Base-by-base conservation (phyloP, 2,797 vertebrate genomes). In the Coilia nasus region DNA sequence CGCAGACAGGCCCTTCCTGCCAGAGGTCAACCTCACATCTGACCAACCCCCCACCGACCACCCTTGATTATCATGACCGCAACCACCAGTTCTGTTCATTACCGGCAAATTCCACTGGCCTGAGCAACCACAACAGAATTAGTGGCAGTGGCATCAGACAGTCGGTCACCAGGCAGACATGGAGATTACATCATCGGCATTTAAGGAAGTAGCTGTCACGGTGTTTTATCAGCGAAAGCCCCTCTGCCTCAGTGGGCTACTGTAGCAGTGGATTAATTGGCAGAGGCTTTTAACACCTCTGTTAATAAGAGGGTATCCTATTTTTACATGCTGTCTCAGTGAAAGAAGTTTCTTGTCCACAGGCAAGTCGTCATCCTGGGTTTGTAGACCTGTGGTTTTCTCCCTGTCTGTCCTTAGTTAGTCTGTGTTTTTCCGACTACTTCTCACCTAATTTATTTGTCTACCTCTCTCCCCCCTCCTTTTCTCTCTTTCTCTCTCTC, bases 241-340 rank as follows among this genome's bases (percentile, higher is more conserved):
- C 31, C 2, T 11, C 14, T 78, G 71, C 35, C 31, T 41, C 31
- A 78, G 7, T 31, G 64, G 71, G 35, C 71, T 44, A 44, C 71
- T 78, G 71, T 21, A n/a, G 31, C 19, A 44, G 31, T 78, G 35
- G 71, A 78, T 44, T 78, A 78, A 78, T 78, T 17, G 35, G 71
- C 6, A 78, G 3, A 15, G 0, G 81, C 56, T 59, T 54, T 54
- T 82, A 54, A 28, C 81, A 78, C 71, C 71, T 78, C 35, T 78
- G 71, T 6, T 75, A 75, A 75, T 75, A 75, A 75, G 67, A 75
- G 67, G 67, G 31, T 75, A 78, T 78, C 71, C 44, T 6, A 78
- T 78, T 78, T 67, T 78, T 44, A 78, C 31, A 28, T 71, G 31
- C 15, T 21, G 31, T 78, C 71, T 78, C 71, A 41, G 35, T 41